These are phyloP conservation scores for Melanerpes formicivorus DNA, from an alignment of 2,113 vertebrate genomes.

Conservation along the genomic window DNA sequence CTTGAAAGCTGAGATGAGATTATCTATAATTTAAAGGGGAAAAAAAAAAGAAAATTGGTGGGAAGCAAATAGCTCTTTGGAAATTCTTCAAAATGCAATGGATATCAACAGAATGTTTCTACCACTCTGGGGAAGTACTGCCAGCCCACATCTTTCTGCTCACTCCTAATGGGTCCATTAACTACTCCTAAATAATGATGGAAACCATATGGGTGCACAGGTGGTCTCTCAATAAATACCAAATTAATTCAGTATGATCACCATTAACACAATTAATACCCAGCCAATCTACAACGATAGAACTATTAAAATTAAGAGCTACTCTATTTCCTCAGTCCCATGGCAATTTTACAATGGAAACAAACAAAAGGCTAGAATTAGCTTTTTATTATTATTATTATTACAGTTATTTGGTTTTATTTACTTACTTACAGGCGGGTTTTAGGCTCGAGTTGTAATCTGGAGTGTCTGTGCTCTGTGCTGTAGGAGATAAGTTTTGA, in stretches of 20 bases:
- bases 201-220: slow-evolving; percentile 79
- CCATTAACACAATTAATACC: slow-evolving; percentile 80
- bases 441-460: slow-evolving; percentile 5
- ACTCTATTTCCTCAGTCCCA: slow-evolving; percentile 61
- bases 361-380: slow-evolving; percentile 68
- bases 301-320: slow-evolving; percentile 72
- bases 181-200: slow-evolving; percentile 79
- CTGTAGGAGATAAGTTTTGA: background rate
- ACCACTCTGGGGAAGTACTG: slow-evolving; percentile 24
- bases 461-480: background rate
- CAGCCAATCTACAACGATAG: slow-evolving; percentile 72
- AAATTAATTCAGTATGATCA: slow-evolving; percentile 79
- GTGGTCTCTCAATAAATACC: slow-evolving; percentile 78
- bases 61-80: slow-evolving; percentile 46
- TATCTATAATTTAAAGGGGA: background rate
- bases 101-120: slow-evolving; percentile 60
- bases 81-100: slow-evolving; percentile 16
- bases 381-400: slow-evolving; percentile 35
- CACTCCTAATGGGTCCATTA: slow-evolving; percentile 77
- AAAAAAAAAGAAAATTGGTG: slow-evolving; percentile 15
- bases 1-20: slow-evolving; percentile 1
- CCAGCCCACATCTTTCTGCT: slow-evolving; percentile 68
- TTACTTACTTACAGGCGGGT: slow-evolving; percentile 55
- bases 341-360: slow-evolving; percentile 71
- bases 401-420: slow-evolving; percentile 67